Evolutionary conservation across 2,888 invertebrate species (phyloP).

Genomic region (Limenitis camilla): DNA sequence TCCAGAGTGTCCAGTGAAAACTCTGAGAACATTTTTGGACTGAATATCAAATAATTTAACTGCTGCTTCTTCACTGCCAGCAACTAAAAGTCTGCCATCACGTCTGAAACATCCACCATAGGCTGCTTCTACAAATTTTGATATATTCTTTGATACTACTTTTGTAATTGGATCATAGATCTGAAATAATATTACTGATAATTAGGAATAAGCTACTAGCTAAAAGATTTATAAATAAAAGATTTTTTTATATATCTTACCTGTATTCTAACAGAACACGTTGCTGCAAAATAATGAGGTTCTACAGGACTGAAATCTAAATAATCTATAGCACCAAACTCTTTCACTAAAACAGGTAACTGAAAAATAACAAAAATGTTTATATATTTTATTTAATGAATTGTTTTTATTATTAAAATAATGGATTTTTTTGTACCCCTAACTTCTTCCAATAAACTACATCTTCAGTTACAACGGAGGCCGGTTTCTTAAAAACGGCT

Average conservation of each 20-base stretch:
- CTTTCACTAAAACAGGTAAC: constrained; percentile 91
- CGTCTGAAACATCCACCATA: constrained; percentile 89
- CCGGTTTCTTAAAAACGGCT: constrained; percentile 78
- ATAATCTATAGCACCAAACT: constrained; percentile 93
- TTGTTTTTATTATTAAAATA: neutral
- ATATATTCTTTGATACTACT: constrained; percentile 85
- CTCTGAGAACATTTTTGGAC: constrained; percentile 85
- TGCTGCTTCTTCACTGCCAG: constrained; percentile 91
- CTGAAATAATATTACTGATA: constrained; percentile 47
- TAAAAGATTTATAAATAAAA: neutral
- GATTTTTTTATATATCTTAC: constrained; percentile 32
- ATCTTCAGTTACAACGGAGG: constrained; percentile 82
- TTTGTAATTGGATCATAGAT: constrained; percentile 91
- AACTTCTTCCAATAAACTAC: constrained; percentile 91
- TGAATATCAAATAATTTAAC: constrained; percentile 92
- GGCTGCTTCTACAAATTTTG: constrained; percentile 86
- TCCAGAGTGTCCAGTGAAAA: constrained; percentile 89
- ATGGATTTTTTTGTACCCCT: constrained; percentile 74
- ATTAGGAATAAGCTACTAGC: neutral
- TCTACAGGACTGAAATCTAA: constrained; percentile 92
- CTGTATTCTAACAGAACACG: constrained; percentile 91
- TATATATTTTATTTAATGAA: neutral
- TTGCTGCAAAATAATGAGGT: constrained; percentile 93
- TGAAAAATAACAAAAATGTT: constrained; percentile 33
- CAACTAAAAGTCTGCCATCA: constrained; percentile 88